phyloP scores from a whole-genome alignment of 2,888 invertebrate genomes.

The Epistrophe eligans region DNA sequence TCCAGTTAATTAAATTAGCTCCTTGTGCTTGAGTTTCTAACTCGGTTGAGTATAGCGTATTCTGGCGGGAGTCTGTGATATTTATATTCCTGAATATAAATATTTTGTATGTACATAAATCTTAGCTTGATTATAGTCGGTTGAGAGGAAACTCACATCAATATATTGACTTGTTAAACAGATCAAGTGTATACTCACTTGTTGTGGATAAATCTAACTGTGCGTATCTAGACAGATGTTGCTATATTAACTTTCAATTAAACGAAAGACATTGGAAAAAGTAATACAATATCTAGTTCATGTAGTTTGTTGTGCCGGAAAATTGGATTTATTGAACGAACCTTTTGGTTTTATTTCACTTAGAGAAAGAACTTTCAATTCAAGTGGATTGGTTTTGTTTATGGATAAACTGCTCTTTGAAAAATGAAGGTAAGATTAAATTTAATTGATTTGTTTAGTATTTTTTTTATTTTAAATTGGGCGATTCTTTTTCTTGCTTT shows the following conservation, averaged over 20 bases:
- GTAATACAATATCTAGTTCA: slow-evolving; percentile 50
- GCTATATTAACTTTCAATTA: slow-evolving; percentile 57
- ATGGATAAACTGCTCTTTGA: slow-evolving; percentile 44
- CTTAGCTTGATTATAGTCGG: slow-evolving; percentile 26
- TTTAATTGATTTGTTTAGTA: neutral
- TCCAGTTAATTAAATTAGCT: slow-evolving; percentile 53
- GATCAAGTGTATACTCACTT: slow-evolving; percentile 20
- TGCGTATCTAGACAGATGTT: slow-evolving; percentile 36
- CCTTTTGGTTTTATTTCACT: neutral
- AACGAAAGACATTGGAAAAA: slow-evolving; percentile 40
- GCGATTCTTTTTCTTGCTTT: neutral
- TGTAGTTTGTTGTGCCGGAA: slow-evolving; percentile 47
- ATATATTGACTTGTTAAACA: no score
- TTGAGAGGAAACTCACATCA: slow-evolving; percentile 53
- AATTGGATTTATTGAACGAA: neutral
- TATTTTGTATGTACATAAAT: neutral
- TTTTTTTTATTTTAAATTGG: neutral
- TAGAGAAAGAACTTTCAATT: slow-evolving; percentile 17
- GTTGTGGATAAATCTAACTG: slow-evolving; percentile 37
- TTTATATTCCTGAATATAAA: slow-evolving; percentile 19
- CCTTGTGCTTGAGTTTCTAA: slow-evolving; percentile 28
- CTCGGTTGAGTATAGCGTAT: slow-evolving; percentile 34
- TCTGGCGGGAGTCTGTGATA: slow-evolving; percentile 41
- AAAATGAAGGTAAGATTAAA: slow-evolving; percentile 58
- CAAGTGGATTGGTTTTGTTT: slow-evolving; percentile 30